Percentiles rank a stretch among this genome's conserved stretches.
Evolutionary conservation across 2,888 invertebrate species (phyloP).

Genomic region (Netelia fuscicornis): DNA sequence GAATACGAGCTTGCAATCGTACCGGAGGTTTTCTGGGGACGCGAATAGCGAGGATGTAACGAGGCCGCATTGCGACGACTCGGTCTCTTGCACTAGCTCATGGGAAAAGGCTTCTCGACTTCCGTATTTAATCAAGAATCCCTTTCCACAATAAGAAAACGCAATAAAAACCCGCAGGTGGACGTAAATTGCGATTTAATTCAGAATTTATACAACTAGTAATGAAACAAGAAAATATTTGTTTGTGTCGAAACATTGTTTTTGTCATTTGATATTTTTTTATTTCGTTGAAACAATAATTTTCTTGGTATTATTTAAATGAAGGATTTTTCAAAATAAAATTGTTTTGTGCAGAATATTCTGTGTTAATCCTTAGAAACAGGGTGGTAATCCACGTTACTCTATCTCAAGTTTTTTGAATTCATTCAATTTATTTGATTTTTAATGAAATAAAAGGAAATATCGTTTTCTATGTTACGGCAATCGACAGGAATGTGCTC

Average conservation of each 20-base stretch:
- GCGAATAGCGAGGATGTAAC: constrained; percentile 33
- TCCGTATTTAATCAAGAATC: not conserved
- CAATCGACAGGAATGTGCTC: not conserved
- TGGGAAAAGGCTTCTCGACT: not conserved
- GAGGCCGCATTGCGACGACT: constrained; percentile 46
- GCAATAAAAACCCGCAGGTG: not conserved
- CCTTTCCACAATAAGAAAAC: not conserved
- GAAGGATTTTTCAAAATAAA: not conserved
- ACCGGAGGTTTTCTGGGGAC: constrained; percentile 22
- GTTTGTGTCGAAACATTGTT: too few species aligned
- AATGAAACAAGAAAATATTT: too few species aligned
- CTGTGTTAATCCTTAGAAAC: too few species aligned
- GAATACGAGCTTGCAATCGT: constrained; percentile 44
- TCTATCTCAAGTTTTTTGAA: too few species aligned
- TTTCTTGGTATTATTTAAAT: not conserved
- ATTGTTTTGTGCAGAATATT: not conserved
- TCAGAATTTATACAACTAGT: too few species aligned
- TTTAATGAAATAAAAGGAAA: not conserved
- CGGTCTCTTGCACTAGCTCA: constrained; percentile 3
- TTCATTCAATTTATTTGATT: too few species aligned
- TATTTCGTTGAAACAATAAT: too few species aligned
- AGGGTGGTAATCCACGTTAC: too few species aligned
- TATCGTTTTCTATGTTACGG: not conserved
- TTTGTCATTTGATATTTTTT: too few species aligned
- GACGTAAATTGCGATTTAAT: too few species aligned